Evolutionary conservation across 1,140 invertebrate genomes (phyloP).

Genomic region (Thaumetopoea pityocampa): DNA sequence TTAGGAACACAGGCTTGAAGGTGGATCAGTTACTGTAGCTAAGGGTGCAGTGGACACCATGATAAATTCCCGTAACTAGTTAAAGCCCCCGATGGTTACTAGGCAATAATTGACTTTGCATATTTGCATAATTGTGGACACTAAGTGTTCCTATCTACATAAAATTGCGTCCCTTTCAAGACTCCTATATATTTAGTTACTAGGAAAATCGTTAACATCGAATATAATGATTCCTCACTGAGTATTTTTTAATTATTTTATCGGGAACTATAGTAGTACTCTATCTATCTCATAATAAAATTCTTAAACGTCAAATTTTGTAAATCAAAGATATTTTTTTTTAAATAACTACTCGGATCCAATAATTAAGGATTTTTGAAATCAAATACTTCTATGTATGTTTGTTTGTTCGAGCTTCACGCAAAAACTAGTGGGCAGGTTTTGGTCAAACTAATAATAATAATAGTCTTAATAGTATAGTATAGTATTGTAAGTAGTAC

Average conservation of each 20-base stretch:
- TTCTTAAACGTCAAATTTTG: no score
- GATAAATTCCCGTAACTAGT: constrained; percentile 61
- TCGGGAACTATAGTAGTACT: no score
- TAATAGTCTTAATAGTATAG: background rate
- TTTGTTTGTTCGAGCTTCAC: no score
- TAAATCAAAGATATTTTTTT: no score
- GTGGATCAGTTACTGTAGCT: constrained; percentile 17
- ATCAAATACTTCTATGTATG: no score
- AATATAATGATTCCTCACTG: constrained; percentile 26
- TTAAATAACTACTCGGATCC: no score
- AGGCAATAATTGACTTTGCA: constrained; percentile 58
- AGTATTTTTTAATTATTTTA: constrained; percentile 10
- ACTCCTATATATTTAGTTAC: constrained; percentile 37
- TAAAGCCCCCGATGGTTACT: constrained; percentile 62
- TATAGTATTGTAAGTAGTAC: no score
- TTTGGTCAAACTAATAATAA: no score
- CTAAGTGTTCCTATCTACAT: constrained; percentile 70
- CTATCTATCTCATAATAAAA: no score
- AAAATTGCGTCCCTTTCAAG: constrained; percentile 61
- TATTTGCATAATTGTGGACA: constrained; percentile 70
- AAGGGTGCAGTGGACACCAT: constrained; percentile 11
- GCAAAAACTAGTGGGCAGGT: no score
- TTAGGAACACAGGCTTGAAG: constrained; percentile 28
- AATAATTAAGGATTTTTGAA: no score
- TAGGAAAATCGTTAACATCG: constrained; percentile 33